Evolutionary conservation across 2,888 invertebrate species (phyloP).

Genomic region (Ornithoptera priamus): DNA sequence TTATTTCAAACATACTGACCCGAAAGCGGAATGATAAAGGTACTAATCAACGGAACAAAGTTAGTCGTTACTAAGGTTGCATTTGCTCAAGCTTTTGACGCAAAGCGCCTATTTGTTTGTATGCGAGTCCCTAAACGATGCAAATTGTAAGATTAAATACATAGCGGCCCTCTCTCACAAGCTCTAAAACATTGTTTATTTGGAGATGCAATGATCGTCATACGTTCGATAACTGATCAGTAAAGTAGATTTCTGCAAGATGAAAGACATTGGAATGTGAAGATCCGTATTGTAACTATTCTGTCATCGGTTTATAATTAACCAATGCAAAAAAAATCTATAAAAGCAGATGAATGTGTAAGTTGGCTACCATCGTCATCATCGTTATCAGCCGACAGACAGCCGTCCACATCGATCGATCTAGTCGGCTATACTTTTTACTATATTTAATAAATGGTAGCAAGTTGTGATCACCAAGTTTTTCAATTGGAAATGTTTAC

Average conservation of each 20-base stretch:
- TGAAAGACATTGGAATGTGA: too few relatives aligned
- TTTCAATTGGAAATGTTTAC: too few relatives aligned
- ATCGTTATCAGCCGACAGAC: too few relatives aligned
- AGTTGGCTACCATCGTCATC: too few relatives aligned
- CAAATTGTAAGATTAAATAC: conserved; percentile 25
- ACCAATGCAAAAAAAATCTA: too few relatives aligned
- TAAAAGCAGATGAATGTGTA: too few relatives aligned
- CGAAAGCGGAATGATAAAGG: conserved; percentile 12
- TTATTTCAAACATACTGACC: conserved; percentile 13
- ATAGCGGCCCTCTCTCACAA: background rate
- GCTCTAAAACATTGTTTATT: background rate
- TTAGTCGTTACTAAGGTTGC: conserved; percentile 11
- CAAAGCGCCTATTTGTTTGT: conserved; percentile 19
- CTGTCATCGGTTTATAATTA: too few relatives aligned
- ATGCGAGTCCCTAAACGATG: conserved; percentile 10
- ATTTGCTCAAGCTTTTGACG: conserved; percentile 22
- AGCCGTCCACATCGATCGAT: too few relatives aligned
- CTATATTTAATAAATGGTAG: too few relatives aligned
- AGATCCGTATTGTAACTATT: too few relatives aligned
- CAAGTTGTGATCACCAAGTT: too few relatives aligned
- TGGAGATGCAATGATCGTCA: background rate
- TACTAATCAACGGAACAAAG: conserved; percentile 21
- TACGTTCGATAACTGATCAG: background rate
- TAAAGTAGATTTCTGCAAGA: background rate
- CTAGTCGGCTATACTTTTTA: too few relatives aligned